A percentile compares a stretch with the other conserved stretches of the same genome.
Evolutionary conservation across 2,797 vertebrate genomes (phyloP).

Genomic region (Notoglanidium macrostoma): DNA sequence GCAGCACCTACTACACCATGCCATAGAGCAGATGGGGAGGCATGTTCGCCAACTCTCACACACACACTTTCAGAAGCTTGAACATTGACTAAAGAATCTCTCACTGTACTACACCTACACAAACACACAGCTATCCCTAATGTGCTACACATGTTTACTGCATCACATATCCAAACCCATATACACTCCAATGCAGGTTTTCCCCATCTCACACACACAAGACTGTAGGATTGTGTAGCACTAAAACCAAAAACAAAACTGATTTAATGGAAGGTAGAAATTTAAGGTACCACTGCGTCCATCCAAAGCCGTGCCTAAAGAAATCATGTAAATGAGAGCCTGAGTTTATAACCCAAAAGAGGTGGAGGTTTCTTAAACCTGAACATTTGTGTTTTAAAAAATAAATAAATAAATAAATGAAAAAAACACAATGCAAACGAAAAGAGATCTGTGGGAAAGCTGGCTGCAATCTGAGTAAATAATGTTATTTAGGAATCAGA

Average conservation of each 20-base stretch:
- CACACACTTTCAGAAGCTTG: background rate
- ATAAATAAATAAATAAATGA: too few relatives aligned
- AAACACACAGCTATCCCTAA: background rate
- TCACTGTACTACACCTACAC: background rate
- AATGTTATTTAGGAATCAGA: background rate
- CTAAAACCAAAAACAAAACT: background rate
- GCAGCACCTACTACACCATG: slow-evolving; percentile 9
- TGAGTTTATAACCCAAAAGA: background rate
- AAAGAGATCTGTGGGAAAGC: too few relatives aligned
- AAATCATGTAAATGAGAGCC: background rate
- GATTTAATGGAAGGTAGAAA: background rate
- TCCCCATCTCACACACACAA: background rate
- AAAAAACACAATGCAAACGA: too few relatives aligned
- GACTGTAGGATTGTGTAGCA: background rate
- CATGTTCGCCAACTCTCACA: slow-evolving; percentile 44
- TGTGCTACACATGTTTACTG: background rate
- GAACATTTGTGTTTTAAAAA: too few relatives aligned
- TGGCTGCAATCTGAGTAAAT: background rate
- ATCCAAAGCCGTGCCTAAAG: background rate
- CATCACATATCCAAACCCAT: background rate
- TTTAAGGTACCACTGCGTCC: background rate
- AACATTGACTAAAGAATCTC: background rate
- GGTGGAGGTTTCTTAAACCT: too few relatives aligned
- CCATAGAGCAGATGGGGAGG: slow-evolving; percentile 63
- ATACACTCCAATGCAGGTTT: background rate